Evolutionary conservation across 2,113 vertebrate species (phyloP), one percentile per base, ranked within the genome.

Genomic region (Petaurus breviceps): DNA sequence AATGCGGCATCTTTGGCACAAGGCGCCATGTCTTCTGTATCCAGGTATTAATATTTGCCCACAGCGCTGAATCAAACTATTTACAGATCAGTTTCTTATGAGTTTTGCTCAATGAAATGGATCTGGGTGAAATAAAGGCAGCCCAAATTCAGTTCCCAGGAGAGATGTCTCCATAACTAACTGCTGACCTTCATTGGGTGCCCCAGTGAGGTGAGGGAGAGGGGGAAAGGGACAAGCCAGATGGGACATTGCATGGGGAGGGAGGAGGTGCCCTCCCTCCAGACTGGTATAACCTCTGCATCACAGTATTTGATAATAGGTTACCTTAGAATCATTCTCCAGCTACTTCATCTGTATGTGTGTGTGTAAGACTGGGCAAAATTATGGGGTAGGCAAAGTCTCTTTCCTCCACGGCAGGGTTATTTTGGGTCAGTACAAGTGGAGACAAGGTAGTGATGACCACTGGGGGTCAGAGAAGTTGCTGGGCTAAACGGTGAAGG

Each of bases 1-100:
- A 98, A 95, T 91, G 92, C 96, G 93, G 84, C 37, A 68, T 91
- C 53, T 96, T 90, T 92, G 96, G 97, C 53, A 96, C 0, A 5
- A 49, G 91, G 51, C 26, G 55, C 2, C 46, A 31, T 1, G 84
- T 95, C 8, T 12, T 37, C 57, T 28, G 96, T 77, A 92, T 52
- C 84, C 0, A 0, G 51, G 92, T 24, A 96, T 23, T 92, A 55
- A 53, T 53, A 6, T 94, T 50, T 51, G 24, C 51, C 93, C 47
- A 89, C 68, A n/a, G 25, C 31, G 92, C 11, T 61, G 57, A 24
- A 91, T 26, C 31, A 95, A 94, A 95, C 55, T 5, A n/a, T 55
- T 95, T 89, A 77, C 10, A 84, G 50, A 61, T 23, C 23, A 49
- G 47, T 90, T 26, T 25, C 50, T 91, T 92, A 11, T 47, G 3